phyloP scores from a whole-genome alignment of 2,797 vertebrate species.

The Enteromius fasciolatus region DNA sequence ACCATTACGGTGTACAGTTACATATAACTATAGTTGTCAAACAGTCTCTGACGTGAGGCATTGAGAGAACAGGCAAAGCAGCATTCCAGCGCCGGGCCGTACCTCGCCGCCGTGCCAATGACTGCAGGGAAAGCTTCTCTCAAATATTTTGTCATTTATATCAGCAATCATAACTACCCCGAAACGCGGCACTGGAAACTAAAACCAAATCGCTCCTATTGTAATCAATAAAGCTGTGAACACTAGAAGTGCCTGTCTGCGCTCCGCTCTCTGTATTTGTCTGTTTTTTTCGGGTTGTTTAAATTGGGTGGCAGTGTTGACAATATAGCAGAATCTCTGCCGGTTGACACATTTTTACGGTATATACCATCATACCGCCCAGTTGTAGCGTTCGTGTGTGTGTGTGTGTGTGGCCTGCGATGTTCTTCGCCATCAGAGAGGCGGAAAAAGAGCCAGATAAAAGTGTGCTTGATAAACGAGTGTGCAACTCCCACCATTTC shows the following conservation, averaged over 20 bases:
- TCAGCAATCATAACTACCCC: not conserved
- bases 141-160: not conserved
- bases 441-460: constrained; percentile 41
- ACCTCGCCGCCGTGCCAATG: not conserved
- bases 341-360: not conserved
- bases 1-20: constrained; percentile 38
- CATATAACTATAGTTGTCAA: constrained; percentile 38
- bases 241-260: not conserved
- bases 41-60: constrained; percentile 26
- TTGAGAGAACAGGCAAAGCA: constrained; percentile 29
- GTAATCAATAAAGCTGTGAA: constrained; percentile 1
- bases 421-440: constrained; percentile 44
- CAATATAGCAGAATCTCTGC: not conserved
- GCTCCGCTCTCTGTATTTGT: not conserved
- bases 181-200: not conserved
- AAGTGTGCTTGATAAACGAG: constrained; percentile 72
- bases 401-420: constrained; percentile 37
- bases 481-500: constrained; percentile 62
- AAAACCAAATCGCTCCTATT: not conserved
- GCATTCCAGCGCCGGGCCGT: constrained; percentile 6
- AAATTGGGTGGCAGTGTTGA: not conserved
- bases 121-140: not conserved
- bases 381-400: constrained; percentile 21
- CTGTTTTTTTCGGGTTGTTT: not conserved
- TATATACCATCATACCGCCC: not conserved